phyloP scores from a whole-genome alignment of 2,888 invertebrate genomes.

The Epistrophe eligans region DNA sequence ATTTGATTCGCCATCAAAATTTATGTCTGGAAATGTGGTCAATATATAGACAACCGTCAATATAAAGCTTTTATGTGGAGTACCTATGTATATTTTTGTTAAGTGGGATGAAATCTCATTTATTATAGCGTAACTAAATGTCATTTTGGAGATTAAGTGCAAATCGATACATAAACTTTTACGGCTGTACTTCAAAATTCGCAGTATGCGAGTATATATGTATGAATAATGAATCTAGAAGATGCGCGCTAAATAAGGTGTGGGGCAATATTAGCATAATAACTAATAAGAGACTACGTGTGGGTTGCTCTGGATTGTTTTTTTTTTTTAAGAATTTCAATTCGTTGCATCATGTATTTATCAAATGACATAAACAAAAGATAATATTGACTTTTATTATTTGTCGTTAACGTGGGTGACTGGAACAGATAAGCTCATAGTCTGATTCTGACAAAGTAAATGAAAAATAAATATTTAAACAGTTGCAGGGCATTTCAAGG shows the following conservation, averaged over 20 bases:
- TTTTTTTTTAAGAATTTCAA: not conserved
- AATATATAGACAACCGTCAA: not conserved
- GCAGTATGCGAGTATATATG: not conserved
- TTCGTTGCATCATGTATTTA: conserved; percentile 6
- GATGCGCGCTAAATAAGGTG: conserved; percentile 7
- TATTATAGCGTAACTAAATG: conserved; percentile 4
- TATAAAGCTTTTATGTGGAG: not conserved
- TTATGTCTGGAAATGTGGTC: not conserved
- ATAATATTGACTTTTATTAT: conserved; percentile 16
- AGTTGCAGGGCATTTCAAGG: not conserved
- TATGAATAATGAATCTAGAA: conserved; percentile 19
- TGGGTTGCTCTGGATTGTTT: conserved; percentile 17
- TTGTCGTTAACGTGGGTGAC: conserved; percentile 3
- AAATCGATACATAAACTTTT: not conserved
- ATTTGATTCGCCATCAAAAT: not conserved
- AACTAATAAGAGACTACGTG: conserved; percentile 19
- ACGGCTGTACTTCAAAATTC: not conserved
- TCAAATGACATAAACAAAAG: not conserved
- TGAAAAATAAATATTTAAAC: not conserved
- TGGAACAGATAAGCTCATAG: not conserved
- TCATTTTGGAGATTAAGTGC: not conserved
- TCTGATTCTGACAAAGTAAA: not conserved
- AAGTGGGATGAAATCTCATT: conserved; percentile 1
- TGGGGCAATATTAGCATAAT: conserved; percentile 20
- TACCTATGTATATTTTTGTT: too few relatives aligned